Evolutionary conservation across 2,113 vertebrate genomes (phyloP), one percentile per base, ranked within the genome.

Genomic region (Cephalophus harveyi): DNA sequence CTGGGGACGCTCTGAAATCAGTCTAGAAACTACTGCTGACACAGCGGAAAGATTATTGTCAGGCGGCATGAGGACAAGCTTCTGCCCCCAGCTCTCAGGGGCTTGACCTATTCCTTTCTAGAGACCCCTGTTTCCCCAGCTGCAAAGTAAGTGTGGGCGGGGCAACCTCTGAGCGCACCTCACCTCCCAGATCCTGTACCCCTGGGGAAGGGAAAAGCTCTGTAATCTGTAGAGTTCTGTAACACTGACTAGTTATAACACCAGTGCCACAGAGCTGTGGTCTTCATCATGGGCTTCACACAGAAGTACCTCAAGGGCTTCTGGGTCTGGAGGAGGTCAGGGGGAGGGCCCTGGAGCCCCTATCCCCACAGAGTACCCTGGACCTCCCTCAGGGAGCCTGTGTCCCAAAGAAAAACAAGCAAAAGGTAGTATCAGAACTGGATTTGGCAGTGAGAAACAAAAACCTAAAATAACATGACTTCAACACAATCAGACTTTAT

Each of bases 391-490:
- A 57, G 3, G 10, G 27, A 43, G 40, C 9, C 12, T 48, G 21
- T 6, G 36, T 43, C 43, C 57, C 6, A 0, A 52, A 46, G 8
- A 2, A 84, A 71, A 48, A 74, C 40, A 94, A 92, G 83, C 40
- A 8, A 71, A 88, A 19, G 46, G 43, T n/a, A 3, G 16, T 50
- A 11, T 62, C 85, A 13, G 55, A 74, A 67, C 5, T 86, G 27
- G 59, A 85, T 82, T 54, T 88, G 86, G 10, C 95, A 95, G 76
- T 94, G 86, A 95, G 86, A 96, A 94, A 79, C 91, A 87, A 76
- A 89, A 74, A 52, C 94, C 64, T 85, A 93, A 91, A 95, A 90
- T 85, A 94, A 85, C 92, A 97, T 93, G 89, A 85, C 79, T 87
- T 88, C 50, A 28, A 40, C 52, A 93, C 52, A 48, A 81, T 76